phyloP scores from a whole-genome alignment of 64 coral and sea anemone species.

The Pocillopora verrucosa region DNA sequence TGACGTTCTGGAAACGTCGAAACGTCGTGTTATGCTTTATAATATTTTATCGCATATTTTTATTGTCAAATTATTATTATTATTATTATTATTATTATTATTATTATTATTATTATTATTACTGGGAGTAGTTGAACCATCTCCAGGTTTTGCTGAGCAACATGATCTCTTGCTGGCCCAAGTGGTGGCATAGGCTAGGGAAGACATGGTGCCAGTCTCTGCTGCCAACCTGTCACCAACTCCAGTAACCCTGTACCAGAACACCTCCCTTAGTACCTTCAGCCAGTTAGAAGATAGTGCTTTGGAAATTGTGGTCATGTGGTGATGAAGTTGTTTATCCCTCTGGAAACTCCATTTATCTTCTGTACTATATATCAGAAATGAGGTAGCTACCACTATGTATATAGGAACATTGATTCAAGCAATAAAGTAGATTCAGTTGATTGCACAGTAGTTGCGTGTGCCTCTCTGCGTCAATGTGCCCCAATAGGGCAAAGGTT shows the following conservation, averaged over 20 bases:
- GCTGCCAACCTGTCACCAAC: no score
- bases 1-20: no score
- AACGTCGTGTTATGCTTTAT: no score
- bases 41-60: no score
- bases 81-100: no score
- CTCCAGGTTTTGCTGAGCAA: background rate
- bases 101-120: no score
- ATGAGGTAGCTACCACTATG: background rate
- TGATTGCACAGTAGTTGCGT: background rate
- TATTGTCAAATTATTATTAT: no score
- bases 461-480: background rate
- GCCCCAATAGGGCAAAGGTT: background rate
- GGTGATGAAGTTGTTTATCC: background rate
- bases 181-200: no score
- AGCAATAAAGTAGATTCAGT: background rate
- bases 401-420: no score
- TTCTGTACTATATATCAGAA: background rate
- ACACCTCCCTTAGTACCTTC: background rate
- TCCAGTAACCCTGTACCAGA: background rate
- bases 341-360: background rate
- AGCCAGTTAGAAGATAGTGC: no score
- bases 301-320: background rate
- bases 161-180: background rate
- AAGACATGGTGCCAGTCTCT: no score
- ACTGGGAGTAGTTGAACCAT: background rate